A percentile compares a stretch with the other conserved stretches of the same genome.
Conservation (phyloP, 2,888 invertebrate species). For the Phania funesta region DNA sequence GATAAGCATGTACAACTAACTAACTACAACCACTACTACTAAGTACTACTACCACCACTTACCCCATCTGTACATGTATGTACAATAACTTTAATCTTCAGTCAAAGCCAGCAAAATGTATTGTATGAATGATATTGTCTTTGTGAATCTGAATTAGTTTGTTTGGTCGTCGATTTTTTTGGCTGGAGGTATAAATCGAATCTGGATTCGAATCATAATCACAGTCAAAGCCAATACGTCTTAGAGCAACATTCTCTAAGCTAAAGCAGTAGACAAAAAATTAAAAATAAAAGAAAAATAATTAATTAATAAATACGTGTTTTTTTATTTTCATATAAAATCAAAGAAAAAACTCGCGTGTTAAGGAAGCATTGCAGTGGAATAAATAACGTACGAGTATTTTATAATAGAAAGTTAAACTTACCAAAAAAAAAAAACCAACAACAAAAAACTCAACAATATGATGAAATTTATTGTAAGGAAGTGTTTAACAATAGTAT, state of each 20-base stretch:
- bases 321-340: conserved; percentile 49
- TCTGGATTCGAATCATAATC: conserved; percentile 76
- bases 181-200: conserved; percentile 79
- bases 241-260: conserved; percentile 72
- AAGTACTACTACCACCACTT: conserved; percentile 1
- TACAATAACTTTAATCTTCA: conserved; percentile 31
- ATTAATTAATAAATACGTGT: conserved; percentile 39
- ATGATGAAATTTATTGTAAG: conserved; percentile 79
- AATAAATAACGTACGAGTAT: conserved; percentile 17
- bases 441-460: conserved; percentile 35
- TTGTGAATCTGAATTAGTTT: conserved; percentile 53
- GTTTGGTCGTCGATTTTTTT: conserved; percentile 54
- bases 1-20: conserved; percentile 41
- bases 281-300: conserved; percentile 19
- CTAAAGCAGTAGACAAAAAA: conserved; percentile 14
- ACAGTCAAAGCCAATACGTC: conserved; percentile 77
- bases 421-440: conserved; percentile 25
- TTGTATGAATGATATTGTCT: conserved; percentile 34
- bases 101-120: conserved; percentile 28
- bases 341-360: conserved; percentile 52
- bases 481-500: conserved; percentile 49
- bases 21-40: not conserved
- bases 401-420: conserved; percentile 60
- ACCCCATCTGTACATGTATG: conserved; percentile 11
- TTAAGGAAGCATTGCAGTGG: conserved; percentile 57